These are phyloP conservation scores for Oscheius sp. DNA, from an alignment of 2,888 invertebrate genomes.

Conservation along the genomic window DNA sequence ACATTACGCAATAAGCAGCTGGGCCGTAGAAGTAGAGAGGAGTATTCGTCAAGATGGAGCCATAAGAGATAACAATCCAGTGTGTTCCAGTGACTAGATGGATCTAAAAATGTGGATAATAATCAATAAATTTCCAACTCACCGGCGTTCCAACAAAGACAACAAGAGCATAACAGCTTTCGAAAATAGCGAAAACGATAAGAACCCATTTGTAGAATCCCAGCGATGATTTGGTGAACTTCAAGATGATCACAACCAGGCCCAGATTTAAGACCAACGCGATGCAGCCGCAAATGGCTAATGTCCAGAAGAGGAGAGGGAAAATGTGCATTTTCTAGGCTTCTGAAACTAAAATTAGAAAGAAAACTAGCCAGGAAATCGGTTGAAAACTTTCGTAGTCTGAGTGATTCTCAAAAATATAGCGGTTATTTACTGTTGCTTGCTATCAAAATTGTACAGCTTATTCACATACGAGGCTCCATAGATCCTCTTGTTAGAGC, in stretches of 20 bases:
- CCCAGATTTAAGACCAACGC: neutral
- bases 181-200: neutral
- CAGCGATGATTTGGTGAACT: neutral
- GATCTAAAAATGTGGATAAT: neutral
- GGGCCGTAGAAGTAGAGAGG: neutral
- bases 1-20: neutral
- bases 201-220: constrained; percentile 1
- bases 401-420: too few species aligned
- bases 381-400: too few species aligned
- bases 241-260: neutral
- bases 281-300: neutral
- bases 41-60: neutral
- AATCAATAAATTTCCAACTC: neutral
- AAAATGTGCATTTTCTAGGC: neutral
- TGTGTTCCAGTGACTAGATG: neutral
- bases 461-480: too few species aligned
- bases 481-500: too few species aligned
- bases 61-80: neutral
- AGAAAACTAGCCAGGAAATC: too few species aligned
- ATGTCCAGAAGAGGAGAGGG: neutral
- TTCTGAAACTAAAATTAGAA: too few species aligned
- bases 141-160: neutral
- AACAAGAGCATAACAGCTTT: neutral
- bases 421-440: too few species aligned
- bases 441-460: too few species aligned